phyloP scores from a whole-genome alignment of 1,140 invertebrate genomes.

The Panagrolaimus sp. region DNA sequence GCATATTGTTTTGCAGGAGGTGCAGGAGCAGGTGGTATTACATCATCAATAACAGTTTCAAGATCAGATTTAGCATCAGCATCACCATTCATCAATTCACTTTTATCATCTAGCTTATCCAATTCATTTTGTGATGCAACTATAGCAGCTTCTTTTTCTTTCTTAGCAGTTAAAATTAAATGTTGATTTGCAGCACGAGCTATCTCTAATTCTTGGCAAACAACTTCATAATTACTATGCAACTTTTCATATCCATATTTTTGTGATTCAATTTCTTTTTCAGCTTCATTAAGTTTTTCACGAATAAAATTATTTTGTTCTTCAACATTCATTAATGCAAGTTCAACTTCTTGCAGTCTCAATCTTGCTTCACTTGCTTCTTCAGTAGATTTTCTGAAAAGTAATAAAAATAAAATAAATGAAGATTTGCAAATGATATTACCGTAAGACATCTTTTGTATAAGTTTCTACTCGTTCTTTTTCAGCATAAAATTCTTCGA shows the following conservation, averaged over 20 bases:
- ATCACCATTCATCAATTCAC: too few species aligned
- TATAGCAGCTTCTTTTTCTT: background rate
- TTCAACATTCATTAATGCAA: constrained; percentile 32
- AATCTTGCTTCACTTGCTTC: constrained; percentile 36
- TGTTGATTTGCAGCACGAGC: constrained; percentile 2
- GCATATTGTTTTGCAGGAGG: too few species aligned
- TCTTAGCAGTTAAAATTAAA: background rate
- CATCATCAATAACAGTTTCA: too few species aligned
- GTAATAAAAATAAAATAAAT: background rate
- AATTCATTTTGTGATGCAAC: too few species aligned
- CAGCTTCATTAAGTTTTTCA: constrained; percentile 25
- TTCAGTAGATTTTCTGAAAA: constrained; percentile 31
- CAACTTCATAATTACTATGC: constrained; percentile 24
- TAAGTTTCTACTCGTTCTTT: constrained; percentile 28
- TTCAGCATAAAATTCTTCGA: constrained; percentile 24
- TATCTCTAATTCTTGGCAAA: constrained; percentile 2
- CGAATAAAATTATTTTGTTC: constrained; percentile 36
- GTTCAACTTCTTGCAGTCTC: constrained; percentile 30
- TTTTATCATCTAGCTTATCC: too few species aligned
- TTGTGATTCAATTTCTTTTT: constrained; percentile 22
- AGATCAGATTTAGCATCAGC: too few species aligned
- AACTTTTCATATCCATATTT: constrained; percentile 28
- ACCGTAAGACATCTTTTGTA: constrained; percentile 11
- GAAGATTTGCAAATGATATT: constrained; percentile 2
- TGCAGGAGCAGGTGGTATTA: too few species aligned